Conservation (phyloP, 2,888 invertebrate species). For the Linyphia triangularis region DNA sequence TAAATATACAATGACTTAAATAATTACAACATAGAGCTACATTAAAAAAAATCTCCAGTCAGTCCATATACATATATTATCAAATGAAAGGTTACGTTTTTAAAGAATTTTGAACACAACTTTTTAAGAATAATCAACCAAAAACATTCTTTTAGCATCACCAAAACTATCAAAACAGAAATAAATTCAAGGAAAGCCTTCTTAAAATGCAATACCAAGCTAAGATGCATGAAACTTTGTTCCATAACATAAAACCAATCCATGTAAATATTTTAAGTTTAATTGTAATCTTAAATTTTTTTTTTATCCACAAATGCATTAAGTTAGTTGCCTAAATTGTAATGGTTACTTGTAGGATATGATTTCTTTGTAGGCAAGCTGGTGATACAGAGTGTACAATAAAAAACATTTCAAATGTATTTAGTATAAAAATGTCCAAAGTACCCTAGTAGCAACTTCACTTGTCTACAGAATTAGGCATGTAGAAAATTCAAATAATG, state of each 20-base stretch:
- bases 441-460: conserved; percentile 34
- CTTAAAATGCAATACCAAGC: conserved; percentile 28
- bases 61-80: conserved; percentile 11
- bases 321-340: conserved; percentile 20
- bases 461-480: conserved; percentile 22
- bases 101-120: background rate
- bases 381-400: conserved; percentile 53
- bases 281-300: background rate
- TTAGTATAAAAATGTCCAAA: conserved; percentile 53
- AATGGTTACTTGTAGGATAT: conserved; percentile 43
- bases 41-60: conserved; percentile 21
- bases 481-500: conserved; percentile 5
- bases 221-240: background rate
- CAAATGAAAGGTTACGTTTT: too few relatives aligned
- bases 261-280: background rate
- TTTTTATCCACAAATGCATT: background rate
- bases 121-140: background rate
- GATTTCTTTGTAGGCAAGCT: conserved; percentile 63
- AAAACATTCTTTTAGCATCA: background rate
- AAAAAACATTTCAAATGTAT: conserved; percentile 65
- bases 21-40: conserved; percentile 29
- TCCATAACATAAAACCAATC: background rate
- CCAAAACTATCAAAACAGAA: background rate
- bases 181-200: background rate
- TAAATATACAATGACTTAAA: conserved; percentile 60